Percentiles rank a stretch among this genome's conserved stretches.
Conservation (phyloP, 2,113 vertebrate species). For the Donacobius atricapilla region DNA sequence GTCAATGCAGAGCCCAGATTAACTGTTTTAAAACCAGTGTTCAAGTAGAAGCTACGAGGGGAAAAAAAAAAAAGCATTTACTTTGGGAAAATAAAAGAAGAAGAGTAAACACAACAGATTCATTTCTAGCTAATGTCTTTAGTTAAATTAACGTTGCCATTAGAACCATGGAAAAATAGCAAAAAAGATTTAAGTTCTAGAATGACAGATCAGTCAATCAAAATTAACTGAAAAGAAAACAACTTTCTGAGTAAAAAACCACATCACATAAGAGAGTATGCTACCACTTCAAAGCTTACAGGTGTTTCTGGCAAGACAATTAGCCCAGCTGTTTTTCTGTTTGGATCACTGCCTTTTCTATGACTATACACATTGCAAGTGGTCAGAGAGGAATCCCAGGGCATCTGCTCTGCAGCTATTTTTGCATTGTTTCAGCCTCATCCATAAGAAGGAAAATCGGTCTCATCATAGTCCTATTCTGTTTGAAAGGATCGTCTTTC, state of each 20-base stretch:
- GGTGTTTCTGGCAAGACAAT: neutral
- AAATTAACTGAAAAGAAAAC: neutral
- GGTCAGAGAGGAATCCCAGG: neutral
- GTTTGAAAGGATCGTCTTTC: conserved; percentile 46
- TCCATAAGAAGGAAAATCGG: neutral
- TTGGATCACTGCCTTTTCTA: neutral
- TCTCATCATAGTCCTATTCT: conserved; percentile 14
- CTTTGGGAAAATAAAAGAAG: neutral
- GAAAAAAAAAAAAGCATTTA: neutral
- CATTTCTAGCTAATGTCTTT: neutral
- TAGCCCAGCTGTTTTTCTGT: neutral
- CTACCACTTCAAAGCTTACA: neutral
- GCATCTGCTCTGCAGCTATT: neutral
- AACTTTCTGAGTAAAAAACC: neutral
- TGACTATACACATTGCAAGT: neutral
- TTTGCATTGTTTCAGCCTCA: conserved; percentile 2
- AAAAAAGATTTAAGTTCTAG: neutral
- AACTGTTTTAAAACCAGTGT: neutral
- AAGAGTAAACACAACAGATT: neutral
- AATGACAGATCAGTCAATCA: neutral
- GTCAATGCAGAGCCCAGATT: neutral
- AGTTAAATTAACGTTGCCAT: neutral
- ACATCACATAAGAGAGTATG: neutral
- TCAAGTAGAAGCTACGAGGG: neutral
- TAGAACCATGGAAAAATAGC: neutral